phyloP scores from a whole-genome alignment of 1,140 invertebrate genomes.

The Drosophila mauritiana region DNA sequence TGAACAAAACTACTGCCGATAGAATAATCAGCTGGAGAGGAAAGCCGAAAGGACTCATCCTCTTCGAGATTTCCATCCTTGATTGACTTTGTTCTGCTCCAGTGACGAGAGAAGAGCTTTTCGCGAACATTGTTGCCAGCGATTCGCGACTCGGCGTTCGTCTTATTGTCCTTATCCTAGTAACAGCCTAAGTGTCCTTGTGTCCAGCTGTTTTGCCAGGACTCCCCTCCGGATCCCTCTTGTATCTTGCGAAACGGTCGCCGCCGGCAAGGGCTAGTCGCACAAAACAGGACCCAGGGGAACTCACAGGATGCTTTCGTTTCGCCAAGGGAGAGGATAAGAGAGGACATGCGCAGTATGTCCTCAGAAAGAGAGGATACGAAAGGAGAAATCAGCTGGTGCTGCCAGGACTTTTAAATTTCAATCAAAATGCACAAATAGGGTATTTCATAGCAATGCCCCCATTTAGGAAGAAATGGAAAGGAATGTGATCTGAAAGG shows the following conservation, averaged over 20 bases:
- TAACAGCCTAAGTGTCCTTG: constrained; percentile 38
- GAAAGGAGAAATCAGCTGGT: constrained; percentile 21
- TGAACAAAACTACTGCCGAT: constrained; percentile 68
- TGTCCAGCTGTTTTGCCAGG: constrained; percentile 37
- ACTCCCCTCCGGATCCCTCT: not conserved
- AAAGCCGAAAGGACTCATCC: constrained; percentile 21
- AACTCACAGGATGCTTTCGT: constrained; percentile 13
- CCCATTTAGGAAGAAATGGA: no score
- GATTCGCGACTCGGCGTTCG: constrained; percentile 34
- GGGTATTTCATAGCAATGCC: not conserved
- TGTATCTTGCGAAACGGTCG: constrained; percentile 23
- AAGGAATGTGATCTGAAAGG: not conserved
- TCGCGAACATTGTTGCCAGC: constrained; percentile 35
- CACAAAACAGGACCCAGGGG: constrained; percentile 28
- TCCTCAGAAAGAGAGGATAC: constrained; percentile 4
- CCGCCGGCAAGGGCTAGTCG: constrained; percentile 71
- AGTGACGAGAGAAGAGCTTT: constrained; percentile 47
- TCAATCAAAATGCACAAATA: not conserved
- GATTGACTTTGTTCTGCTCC: constrained; percentile 63
- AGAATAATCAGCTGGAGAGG: constrained; percentile 62
- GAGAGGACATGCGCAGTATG: constrained; percentile 25
- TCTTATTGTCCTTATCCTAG: constrained; percentile 6
- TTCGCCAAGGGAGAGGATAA: constrained; percentile 2
- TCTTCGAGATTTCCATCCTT: constrained; percentile 46
- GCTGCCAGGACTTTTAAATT: not conserved